Conservation (phyloP, 92 coral and sea anemone species). For the Epizoanthus illoricatus region DNA sequence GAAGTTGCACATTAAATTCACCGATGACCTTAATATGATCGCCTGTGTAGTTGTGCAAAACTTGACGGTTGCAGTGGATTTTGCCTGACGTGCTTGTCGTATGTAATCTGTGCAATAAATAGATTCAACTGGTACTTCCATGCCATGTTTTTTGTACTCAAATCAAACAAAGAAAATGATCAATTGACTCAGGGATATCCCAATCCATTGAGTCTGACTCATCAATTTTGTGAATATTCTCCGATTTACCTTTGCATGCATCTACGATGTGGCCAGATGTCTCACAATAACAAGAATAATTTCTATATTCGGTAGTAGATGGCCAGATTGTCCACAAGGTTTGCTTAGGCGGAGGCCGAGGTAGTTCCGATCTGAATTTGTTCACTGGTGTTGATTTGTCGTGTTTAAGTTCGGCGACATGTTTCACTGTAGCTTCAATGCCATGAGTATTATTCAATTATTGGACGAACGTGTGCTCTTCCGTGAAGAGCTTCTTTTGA, state of each 20-base stretch:
- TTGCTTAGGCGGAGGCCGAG: background rate
- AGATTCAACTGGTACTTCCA: constrained; percentile 32
- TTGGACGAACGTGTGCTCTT: constrained; percentile 32
- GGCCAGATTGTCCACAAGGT: constrained; percentile 23
- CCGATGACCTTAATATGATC: constrained; percentile 34
- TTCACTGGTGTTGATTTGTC: constrained; percentile 1
- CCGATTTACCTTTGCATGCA: constrained; percentile 4
- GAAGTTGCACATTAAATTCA: constrained; percentile 9
- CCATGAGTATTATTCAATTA: constrained; percentile 17
- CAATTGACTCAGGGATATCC: background rate
- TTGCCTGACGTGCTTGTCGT: constrained; percentile 21
- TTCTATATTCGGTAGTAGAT: constrained; percentile 27
- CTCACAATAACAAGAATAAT: constrained; percentile 24
- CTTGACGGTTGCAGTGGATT: constrained; percentile 29
- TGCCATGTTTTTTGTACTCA: constrained; percentile 25
- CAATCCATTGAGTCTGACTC: background rate
- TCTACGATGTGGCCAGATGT: constrained; percentile 17
- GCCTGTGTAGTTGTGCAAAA: constrained; percentile 48
- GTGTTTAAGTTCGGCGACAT: constrained; percentile 23
- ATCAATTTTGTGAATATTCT: background rate
- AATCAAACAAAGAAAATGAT: background rate
- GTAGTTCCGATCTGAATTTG: constrained; percentile 5
- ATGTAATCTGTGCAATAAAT: constrained; percentile 33
- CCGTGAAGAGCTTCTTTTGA: constrained; percentile 40
- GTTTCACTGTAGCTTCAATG: constrained; percentile 38